Evolutionary conservation across 2,888 invertebrate species (phyloP), one percentile per base, ranked within the genome.

Genomic region (Heterodera filipjevi): DNA sequence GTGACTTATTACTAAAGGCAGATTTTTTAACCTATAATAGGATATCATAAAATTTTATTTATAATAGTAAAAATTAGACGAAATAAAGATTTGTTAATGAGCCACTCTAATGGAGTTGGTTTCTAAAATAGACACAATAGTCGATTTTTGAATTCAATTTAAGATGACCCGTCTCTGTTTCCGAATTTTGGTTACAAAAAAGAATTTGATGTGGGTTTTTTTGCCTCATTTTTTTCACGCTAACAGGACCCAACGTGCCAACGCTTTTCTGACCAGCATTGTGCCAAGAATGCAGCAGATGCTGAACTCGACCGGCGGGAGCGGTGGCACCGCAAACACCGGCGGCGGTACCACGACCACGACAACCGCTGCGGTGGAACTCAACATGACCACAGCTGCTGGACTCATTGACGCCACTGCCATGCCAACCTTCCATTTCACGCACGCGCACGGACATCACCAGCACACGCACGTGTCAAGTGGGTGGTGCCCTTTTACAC

Each of bases 281-380:
- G 86, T 86, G 10, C 86, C 86, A 14, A 81, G 86, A 6, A 86
- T 86, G 86, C 86, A 86, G 71, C 86, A 86, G 72, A 80, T 86
- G 44, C 81, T 86, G 6, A 81, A 22, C 30, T 16, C 74, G 27
- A 74, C 46, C 27, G 27, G 82, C 66, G 79, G 80, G 14, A 66
- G 77, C 46, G 76, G 72, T 59, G 72, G 79, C 53, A 68, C 35
- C 16, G 59, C 82, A 49, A 77, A 79, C 19, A 66, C 77, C 46
- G 76, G 72, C 66, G 75, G 79, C 64, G 73, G 49, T 14, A 49
- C 53, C 16, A 19, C 53, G n/a, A 35, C 59, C 5, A 27, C 59
- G 44, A 49, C 35, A 12, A 53, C 46, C 32, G 44, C 73, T 14
- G 68, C 75, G 59, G 66, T 46, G 32, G 59, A 53, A 30, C 33